These are phyloP conservation scores for Lycodopsis pacificus DNA, from an alignment of 2,797 vertebrate genomes.

Conservation along the genomic window DNA sequence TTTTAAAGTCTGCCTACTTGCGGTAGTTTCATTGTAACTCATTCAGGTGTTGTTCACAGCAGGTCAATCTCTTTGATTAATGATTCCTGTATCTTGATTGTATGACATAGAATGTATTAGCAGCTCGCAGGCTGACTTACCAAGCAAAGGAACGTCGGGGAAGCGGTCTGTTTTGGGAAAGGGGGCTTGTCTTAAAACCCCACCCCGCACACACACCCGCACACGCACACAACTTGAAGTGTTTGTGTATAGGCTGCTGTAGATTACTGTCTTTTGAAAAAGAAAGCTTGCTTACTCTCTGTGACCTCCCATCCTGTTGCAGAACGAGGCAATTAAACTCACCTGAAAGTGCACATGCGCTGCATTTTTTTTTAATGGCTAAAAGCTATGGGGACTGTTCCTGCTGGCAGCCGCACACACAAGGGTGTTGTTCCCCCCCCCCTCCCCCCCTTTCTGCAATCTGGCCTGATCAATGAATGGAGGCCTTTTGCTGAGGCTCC, in stretches of 20 bases:
- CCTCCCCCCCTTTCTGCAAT: constrained; percentile 67
- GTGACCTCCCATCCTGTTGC: constrained; percentile 65
- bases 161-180: constrained; percentile 33
- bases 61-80: constrained; percentile 2
- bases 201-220: constrained; percentile 21
- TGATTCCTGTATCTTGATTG: constrained; percentile 9
- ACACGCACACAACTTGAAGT: constrained; percentile 23
- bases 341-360: constrained; percentile 73
- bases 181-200: constrained; percentile 37
- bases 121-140: not conserved
- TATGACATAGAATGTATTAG: not conserved
- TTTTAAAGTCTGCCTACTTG: not conserved
- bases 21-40: not conserved
- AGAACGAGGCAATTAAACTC: constrained; percentile 75
- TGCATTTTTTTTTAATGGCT: constrained; percentile 77
- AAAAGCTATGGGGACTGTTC: constrained; percentile 77
- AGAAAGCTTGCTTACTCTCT: constrained; percentile 62
- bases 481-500: constrained; percentile 80
- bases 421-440: constrained; percentile 79
- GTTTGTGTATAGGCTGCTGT: constrained; percentile 54
- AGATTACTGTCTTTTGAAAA: constrained; percentile 45
- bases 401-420: constrained; percentile 78
- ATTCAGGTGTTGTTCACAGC: not conserved
- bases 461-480: constrained; percentile 85
- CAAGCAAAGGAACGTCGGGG: constrained; percentile 25